Percentiles rank a stretch among this genome's conserved stretches.
phyloP scores from a whole-genome alignment of 1,140 invertebrate genomes.

The Bombus breviceps region DNA sequence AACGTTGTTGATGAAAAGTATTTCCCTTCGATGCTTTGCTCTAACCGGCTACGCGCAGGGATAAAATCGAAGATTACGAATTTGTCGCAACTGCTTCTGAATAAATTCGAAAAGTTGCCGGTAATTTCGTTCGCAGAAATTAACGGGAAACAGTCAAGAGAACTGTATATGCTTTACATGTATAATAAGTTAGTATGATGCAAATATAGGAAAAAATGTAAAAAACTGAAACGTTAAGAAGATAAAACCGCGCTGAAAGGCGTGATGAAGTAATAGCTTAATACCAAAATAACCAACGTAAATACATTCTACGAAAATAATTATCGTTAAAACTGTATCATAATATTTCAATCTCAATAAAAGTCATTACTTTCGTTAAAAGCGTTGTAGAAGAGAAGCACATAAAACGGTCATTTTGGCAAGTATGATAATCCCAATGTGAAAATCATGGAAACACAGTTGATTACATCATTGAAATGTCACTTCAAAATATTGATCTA shows the following conservation, averaged over 20 bases:
- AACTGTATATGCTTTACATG: background rate
- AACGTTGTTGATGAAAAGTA: slow-evolving; percentile 10
- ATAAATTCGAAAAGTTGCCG: background rate
- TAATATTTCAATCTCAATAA: background rate
- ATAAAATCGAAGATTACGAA: slow-evolving; percentile 5
- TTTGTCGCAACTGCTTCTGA: background rate
- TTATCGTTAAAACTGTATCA: background rate
- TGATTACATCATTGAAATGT: background rate
- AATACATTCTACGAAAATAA: background rate
- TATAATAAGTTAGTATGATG: background rate
- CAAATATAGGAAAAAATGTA: background rate
- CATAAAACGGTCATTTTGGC: background rate
- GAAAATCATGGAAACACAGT: background rate
- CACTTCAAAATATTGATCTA: background rate
- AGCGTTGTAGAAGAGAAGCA: background rate
- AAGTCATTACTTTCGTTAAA: background rate
- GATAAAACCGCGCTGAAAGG: background rate
- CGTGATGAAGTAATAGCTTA: background rate
- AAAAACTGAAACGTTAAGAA: background rate
- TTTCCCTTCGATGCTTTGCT: background rate
- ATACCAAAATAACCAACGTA: background rate
- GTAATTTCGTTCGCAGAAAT: background rate
- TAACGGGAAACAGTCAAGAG: too few species aligned
- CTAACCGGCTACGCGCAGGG: background rate
- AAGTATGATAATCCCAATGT: too few species aligned